phyloP scores from a whole-genome alignment of 2,113 vertebrate genomes.

The Pionites leucogaster region DNA sequence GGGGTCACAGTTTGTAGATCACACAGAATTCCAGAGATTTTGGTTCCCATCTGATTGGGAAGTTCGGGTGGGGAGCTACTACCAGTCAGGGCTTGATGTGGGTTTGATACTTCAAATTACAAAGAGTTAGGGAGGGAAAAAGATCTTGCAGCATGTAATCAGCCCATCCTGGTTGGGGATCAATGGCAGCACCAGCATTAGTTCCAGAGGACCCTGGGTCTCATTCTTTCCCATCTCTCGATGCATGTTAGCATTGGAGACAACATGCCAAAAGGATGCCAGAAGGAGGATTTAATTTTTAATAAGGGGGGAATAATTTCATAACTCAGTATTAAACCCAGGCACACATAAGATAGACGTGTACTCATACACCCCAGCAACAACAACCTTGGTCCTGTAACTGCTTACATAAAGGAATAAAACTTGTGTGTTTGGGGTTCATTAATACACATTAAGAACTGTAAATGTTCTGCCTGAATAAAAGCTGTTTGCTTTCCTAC shows the following conservation, averaged over 20 bases:
- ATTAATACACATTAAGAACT: conserved; percentile 55
- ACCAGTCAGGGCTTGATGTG: not conserved
- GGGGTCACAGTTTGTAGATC: not conserved
- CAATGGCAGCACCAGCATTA: not conserved
- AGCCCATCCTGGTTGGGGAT: not conserved
- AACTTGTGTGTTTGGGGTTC: conserved; percentile 13
- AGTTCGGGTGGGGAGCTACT: not conserved
- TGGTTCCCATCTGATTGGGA: accelerated
- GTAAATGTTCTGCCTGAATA: conserved; percentile 7
- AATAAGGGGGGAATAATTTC: not conserved
- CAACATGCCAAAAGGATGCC: not conserved
- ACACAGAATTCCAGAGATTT: not conserved
- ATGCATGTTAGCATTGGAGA: not conserved
- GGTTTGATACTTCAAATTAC: not conserved
- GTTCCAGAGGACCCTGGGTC: not conserved
- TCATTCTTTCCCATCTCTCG: not conserved
- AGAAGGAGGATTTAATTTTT: not conserved
- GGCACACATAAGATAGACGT: not conserved
- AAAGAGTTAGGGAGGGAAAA: not conserved
- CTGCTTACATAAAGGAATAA: conserved; percentile 2
- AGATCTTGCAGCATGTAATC: accelerated
- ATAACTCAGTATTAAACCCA: not conserved
- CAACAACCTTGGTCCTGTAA: not conserved
- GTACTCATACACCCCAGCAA: not conserved
- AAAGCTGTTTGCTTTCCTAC: conserved; percentile 53